phyloP scores from a whole-genome alignment of 2,888 invertebrate species.

The Gari tellinella region DNA sequence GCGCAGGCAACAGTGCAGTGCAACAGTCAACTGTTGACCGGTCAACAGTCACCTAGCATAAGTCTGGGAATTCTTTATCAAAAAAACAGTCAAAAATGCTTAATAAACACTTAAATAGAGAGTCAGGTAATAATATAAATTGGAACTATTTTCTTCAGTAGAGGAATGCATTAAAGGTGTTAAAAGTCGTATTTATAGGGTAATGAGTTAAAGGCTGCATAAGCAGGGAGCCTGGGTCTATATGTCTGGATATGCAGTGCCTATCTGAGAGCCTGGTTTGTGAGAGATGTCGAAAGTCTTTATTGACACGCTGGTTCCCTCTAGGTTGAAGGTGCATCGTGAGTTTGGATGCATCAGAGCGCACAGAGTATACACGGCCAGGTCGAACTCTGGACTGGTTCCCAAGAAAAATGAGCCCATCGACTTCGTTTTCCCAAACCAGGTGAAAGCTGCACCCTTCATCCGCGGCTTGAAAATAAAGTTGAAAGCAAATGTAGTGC shows the following conservation, averaged over 20 bases:
- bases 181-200: too few relatives aligned
- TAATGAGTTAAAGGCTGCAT: too few relatives aligned
- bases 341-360: conserved; percentile 91
- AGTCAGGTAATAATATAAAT: too few relatives aligned
- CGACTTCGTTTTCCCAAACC: conserved; percentile 66
- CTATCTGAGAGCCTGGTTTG: conserved; percentile 67
- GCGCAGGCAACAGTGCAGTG: too few relatives aligned
- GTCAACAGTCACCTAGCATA: too few relatives aligned
- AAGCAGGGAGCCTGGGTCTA: conserved; percentile 6
- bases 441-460: conserved; percentile 67
- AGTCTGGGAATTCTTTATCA: too few relatives aligned
- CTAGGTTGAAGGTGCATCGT: conserved; percentile 90
- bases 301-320: conserved; percentile 90
- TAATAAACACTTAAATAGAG: too few relatives aligned
- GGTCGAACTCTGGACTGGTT: conserved; percentile 93
- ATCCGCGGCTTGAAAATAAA: conserved; percentile 61
- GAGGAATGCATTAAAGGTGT: too few relatives aligned
- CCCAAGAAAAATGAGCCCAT: conserved; percentile 78
- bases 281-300: conserved; percentile 86
- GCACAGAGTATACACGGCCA: conserved; percentile 95
- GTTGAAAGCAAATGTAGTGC: too few relatives aligned
- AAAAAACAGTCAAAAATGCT: too few relatives aligned
- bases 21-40: too few relatives aligned
- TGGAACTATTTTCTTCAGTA: too few relatives aligned
- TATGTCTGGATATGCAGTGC: conserved; percentile 67